Evolutionary conservation across 2,888 invertebrate species (phyloP).

Genomic region (Rhagophthalmus giganteus): DNA sequence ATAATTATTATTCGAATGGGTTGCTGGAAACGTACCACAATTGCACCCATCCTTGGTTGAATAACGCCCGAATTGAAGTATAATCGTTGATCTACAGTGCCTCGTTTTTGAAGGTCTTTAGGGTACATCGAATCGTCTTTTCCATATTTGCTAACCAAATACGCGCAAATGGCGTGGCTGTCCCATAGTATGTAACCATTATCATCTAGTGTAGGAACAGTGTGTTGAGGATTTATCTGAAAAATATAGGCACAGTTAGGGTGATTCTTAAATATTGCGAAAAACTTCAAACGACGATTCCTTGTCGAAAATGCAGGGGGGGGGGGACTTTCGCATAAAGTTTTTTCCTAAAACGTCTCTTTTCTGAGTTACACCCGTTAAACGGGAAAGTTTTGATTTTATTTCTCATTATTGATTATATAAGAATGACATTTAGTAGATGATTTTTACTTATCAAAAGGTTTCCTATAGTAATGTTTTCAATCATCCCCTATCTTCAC

Average conservation of each 20-base stretch:
- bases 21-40: conserved; percentile 50
- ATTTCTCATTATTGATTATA: too few relatives aligned
- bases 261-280: not conserved
- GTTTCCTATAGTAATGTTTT: too few relatives aligned
- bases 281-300: not conserved
- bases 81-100: conserved; percentile 59
- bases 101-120: conserved; percentile 58
- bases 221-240: conserved; percentile 63
- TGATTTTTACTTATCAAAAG: too few relatives aligned
- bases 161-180: conserved; percentile 59
- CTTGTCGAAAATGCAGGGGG: not conserved
- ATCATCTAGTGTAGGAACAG: conserved; percentile 62
- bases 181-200: conserved; percentile 57
- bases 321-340: too few relatives aligned
- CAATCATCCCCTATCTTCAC: too few relatives aligned
- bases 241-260: conserved; percentile 32
- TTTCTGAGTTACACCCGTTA: too few relatives aligned
- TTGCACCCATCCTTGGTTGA: conserved; percentile 55
- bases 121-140: conserved; percentile 61
- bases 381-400: too few relatives aligned
- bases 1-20: not conserved
- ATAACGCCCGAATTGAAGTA: conserved; percentile 60
- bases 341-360: too few relatives aligned
- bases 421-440: too few relatives aligned
- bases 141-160: conserved; percentile 60